Conservation (phyloP, 2,113 vertebrate genomes). For the Puntigrus tetrazona region DNA sequence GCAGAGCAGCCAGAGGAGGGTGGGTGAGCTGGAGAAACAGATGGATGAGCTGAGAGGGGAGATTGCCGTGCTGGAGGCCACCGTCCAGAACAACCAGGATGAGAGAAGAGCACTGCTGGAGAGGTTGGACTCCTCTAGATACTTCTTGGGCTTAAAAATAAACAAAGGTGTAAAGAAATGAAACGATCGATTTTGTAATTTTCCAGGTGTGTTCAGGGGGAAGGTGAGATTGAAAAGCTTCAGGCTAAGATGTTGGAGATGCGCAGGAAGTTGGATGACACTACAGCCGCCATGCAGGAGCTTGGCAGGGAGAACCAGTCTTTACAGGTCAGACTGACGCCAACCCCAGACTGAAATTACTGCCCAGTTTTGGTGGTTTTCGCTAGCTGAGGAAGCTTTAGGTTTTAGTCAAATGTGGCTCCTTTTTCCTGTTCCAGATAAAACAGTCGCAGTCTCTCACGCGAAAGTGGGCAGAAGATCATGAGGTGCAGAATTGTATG, state of each 20-base stretch:
- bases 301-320: conserved; percentile 97
- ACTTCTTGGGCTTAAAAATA: not conserved
- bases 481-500: conserved; percentile 98
- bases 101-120: conserved; percentile 92
- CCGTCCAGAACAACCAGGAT: conserved; percentile 96
- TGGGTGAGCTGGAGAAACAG: conserved; percentile 93
- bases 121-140: conserved; percentile 72
- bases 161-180: not conserved
- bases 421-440: conserved; percentile 76
- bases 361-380: not conserved
- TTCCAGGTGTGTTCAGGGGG: conserved; percentile 92
- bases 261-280: conserved; percentile 94
- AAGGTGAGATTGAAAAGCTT: conserved; percentile 97
- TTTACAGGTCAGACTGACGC: conserved; percentile 80
- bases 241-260: conserved; percentile 91
- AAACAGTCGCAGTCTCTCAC: conserved; percentile 93
- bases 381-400: not conserved
- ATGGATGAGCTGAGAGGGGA: conserved; percentile 93
- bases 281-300: conserved; percentile 96
- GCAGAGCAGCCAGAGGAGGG: conserved; percentile 90
- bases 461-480: conserved; percentile 97
- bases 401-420: not conserved
- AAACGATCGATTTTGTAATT: not conserved
- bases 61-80: conserved; percentile 95
- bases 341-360: not conserved